phyloP scores from a whole-genome alignment of 2,797 vertebrate genomes.

The Alfaro cultratus region DNA sequence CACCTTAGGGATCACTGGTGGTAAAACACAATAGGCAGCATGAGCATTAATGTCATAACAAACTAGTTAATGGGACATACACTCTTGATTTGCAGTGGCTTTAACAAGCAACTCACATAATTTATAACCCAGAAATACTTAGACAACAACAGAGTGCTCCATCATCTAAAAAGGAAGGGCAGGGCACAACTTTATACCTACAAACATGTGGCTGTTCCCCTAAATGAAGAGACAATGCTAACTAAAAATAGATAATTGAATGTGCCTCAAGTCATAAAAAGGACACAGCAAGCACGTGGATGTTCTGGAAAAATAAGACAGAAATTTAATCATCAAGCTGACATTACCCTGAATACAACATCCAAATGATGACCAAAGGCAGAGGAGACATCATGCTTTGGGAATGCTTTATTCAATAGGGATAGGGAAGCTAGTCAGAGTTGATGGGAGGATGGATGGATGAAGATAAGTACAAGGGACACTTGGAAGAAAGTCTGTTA shows the following conservation, averaged over 20 bases:
- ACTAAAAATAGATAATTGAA: background rate
- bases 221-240: background rate
- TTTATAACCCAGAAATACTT: background rate
- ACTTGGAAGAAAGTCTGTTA: background rate
- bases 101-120: background rate
- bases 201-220: background rate
- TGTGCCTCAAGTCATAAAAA: background rate
- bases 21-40: background rate
- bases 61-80: background rate
- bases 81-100: background rate
- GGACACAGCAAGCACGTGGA: background rate
- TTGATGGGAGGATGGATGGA: background rate
- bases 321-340: background rate
- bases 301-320: background rate
- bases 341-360: background rate
- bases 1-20: constrained; percentile 94
- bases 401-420: background rate
- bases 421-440: background rate
- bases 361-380: background rate
- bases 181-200: background rate
- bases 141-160: background rate
- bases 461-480: background rate
- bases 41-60: background rate
- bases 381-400: background rate
- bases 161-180: background rate